Evolutionary conservation across 2,888 invertebrate genomes (phyloP), one percentile per base, ranked within the genome.

Genomic region (Gortyna flavago): DNA sequence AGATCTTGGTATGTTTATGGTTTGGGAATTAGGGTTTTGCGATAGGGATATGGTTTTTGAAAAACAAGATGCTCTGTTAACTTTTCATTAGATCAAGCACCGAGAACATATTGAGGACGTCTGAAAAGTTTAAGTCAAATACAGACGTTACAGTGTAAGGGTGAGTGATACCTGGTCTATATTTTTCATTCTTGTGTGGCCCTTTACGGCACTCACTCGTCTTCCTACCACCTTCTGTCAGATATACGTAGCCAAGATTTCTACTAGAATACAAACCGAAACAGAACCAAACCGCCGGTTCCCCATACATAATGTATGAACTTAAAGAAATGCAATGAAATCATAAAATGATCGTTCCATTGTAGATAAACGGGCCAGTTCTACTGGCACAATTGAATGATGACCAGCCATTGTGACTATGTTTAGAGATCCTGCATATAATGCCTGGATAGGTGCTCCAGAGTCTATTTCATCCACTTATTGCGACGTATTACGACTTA

Each of bases 341-440:
- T 92, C 87, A 94, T 91, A 88, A 88, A 89, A 90, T 90, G 92
- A 91, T 90, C 89, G 89, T 82, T 91, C 94, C 88, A 95, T 96
- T 96, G 95, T 95, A 94, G 94, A 93, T 95, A 94, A 95, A 94
- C 93, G 93, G 94, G 88, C 95, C 92, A 93, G 95, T 95, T 95
- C 95, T 95, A 95, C 92, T 86, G 90, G 89, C 91, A 94, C 96
- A 96, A 96, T 96, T 96, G 96, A 94, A 96, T 96, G 96, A 96
- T 96, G 93, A 93, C 93, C 81, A 92, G 78, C 95, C 93, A 95
- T 96, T 96, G 96, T 96, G 94, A 93, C 96, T 95, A 96, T 95
- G 96, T 96, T 96, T 96, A 96, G 96, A 96, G 96, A 93, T 96
- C 96, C 96, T 96, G 96, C 94, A 91, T 89, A 92, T 94, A 93